Percentiles rank a stretch among this genome's conserved stretches.
Conservation (phyloP, 2,888 invertebrate species). For the Hirudinaria manillensis region DNA sequence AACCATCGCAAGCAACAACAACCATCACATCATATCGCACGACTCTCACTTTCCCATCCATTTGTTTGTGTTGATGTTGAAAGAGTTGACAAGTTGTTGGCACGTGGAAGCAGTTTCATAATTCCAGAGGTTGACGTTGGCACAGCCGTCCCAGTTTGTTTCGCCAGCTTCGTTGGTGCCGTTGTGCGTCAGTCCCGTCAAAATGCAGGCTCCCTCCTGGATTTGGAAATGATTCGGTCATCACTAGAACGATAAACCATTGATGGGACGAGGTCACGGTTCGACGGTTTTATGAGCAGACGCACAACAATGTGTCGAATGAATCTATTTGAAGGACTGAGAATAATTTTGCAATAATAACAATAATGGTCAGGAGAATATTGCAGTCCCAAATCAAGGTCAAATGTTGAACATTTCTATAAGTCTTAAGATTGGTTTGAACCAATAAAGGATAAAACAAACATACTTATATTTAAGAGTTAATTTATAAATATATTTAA, state of each 20-base stretch:
- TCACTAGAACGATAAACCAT: neutral
- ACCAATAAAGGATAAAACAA: no score
- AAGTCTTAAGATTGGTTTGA: no score
- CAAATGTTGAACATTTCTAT: no score
- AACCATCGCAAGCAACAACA: neutral
- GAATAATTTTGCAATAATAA: neutral
- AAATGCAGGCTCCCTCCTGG: conserved; percentile 58
- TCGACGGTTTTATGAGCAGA: no score
- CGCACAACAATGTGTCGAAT: no score
- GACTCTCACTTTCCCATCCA: conserved; percentile 73
- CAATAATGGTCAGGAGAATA: neutral
- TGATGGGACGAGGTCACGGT: neutral
- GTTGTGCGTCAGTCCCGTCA: conserved; percentile 76
- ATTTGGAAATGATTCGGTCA: conserved; percentile 5
- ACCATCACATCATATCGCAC: neutral
- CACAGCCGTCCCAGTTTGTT: conserved; percentile 68
- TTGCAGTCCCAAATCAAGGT: no score
- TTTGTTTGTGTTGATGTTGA: conserved; percentile 89
- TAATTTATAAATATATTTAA: no score
- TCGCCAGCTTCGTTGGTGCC: conserved; percentile 56
- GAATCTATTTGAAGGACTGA: no score
- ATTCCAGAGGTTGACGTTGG: conserved; percentile 74
- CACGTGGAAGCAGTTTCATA: conserved; percentile 78
- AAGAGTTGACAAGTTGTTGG: conserved; percentile 75
- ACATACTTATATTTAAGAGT: no score